Base-by-base conservation (phyloP, 2,113 vertebrate species). In the Equus przewalskii region DNA sequence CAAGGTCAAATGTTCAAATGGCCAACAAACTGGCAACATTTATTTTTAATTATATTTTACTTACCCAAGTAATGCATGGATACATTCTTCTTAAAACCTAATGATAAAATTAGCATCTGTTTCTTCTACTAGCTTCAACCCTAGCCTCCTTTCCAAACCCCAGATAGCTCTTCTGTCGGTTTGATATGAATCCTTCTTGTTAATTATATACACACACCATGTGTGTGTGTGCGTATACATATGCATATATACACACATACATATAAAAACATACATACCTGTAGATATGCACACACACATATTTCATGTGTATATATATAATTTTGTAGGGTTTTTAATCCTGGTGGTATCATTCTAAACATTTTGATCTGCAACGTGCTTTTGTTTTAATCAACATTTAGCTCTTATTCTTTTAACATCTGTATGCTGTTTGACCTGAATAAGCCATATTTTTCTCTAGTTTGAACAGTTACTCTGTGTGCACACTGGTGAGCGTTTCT, bases 181-280 rank as follows among this genome's bases (percentile, higher is more conserved):
- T 86, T 60, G 67, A 19, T 11, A 33, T 19, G 64, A 75, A 67
- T 67, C 60, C 58, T 94, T 91, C n/a, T 85, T 72, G 30, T 28
- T 33, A 19, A 33, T 26, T 44, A 28, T 67, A 6, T 51, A 30
- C 33, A 51, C 5, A 22, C 19, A 3, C 33, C 12, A 4, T 28
- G 4, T 49, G 16, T 26, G 21, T 58, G 4, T 1, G 8, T 22
- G 1, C 44, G 21, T 62, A 2, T 33, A 4, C 26, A 7, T 19
- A 0, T 30, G 9, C 56, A 24, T 72, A 7, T 11, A 1, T 33
- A 12, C 3, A 4, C 22, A 41, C 1, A 0, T 15, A 46, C 26
- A 1, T n/a, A 22, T 1, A 30, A 24, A 72, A 44, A 3, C 19
- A 5, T 58, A 49, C 3, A 5, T 41, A 26, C 26, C 14, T 14